phyloP scores from a whole-genome alignment of 2,797 vertebrate genomes.

The Emydoidea blandingii region DNA sequence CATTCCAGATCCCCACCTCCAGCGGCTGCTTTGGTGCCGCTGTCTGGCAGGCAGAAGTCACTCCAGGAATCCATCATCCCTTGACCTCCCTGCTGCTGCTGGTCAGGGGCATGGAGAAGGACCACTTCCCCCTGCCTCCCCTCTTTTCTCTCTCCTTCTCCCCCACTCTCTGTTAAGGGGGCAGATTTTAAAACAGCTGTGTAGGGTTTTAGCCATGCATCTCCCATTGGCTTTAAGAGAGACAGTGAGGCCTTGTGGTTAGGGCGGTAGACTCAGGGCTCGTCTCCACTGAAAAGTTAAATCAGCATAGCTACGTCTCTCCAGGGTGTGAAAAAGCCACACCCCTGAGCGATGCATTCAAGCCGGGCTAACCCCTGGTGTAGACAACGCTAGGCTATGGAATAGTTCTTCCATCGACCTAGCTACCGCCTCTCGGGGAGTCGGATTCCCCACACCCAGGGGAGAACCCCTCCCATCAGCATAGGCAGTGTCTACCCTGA shows the following conservation, averaged over 20 bases:
- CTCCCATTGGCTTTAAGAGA: background rate
- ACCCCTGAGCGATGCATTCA: too few species aligned
- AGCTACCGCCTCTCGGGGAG: background rate
- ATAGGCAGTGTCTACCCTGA: background rate
- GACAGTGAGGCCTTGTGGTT: background rate
- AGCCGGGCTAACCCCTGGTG: background rate
- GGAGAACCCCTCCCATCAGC: background rate
- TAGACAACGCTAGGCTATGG: background rate
- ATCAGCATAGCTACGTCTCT: background rate
- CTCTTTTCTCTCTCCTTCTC: background rate
- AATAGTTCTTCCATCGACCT: background rate
- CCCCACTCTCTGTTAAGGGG: background rate
- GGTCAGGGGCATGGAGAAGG: background rate
- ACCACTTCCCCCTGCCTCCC: background rate
- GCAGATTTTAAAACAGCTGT: background rate
- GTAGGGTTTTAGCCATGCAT: background rate
- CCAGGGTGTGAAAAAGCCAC: background rate
- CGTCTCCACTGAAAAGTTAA: background rate
- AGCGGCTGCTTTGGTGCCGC: background rate
- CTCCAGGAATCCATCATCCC: background rate
- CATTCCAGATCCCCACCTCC: background rate
- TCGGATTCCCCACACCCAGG: rapidly evolving
- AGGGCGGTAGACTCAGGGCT: background rate
- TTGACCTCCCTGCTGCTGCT: background rate
- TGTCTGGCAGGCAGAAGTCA: background rate